These are phyloP conservation scores for Chrysotoxum bicinctum DNA, from an alignment of 2,888 invertebrate genomes.

Conservation along the genomic window DNA sequence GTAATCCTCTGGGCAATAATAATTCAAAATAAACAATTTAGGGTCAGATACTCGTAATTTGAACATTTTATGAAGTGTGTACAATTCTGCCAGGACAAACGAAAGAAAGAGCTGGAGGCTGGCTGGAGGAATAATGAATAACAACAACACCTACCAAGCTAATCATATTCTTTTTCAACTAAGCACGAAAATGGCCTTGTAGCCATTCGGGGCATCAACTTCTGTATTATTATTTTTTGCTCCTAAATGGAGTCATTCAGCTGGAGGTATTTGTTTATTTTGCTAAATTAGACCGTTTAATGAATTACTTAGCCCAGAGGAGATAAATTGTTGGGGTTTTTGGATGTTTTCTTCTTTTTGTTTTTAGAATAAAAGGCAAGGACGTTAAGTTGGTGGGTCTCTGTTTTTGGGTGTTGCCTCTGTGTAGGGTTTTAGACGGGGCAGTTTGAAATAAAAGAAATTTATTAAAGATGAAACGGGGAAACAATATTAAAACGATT, in stretches of 20 bases:
- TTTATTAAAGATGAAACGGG: too few relatives aligned
- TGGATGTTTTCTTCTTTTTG: not conserved
- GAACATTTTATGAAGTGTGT: conserved; percentile 28
- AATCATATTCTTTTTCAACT: conserved; percentile 43
- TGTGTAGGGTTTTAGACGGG: too few relatives aligned
- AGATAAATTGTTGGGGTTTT: not conserved
- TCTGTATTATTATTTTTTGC: not conserved
- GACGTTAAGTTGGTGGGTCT: not conserved
- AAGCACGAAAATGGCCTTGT: conserved; percentile 14
- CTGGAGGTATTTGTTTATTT: conserved; percentile 8
- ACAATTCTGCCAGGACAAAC: not conserved
- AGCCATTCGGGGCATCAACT: not conserved
- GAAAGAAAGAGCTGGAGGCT: not conserved
- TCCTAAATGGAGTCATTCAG: not conserved
- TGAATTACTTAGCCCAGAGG: not conserved
- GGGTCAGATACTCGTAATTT: conserved; percentile 49
- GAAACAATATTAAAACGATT: too few relatives aligned
- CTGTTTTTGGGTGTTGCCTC: not conserved
- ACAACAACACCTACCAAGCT: not conserved
- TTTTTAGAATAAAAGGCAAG: not conserved
- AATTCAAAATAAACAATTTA: conserved; percentile 10
- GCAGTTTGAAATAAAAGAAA: too few relatives aligned
- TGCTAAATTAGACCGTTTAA: not conserved
- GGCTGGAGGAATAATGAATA: conserved; percentile 5
- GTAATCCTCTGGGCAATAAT: conserved; percentile 18